Percentiles rank a stretch among this genome's conserved stretches.
Conservation (phyloP, 37 sponge, comb jelly and placozoan species). For the Oscarella lobularis region DNA sequence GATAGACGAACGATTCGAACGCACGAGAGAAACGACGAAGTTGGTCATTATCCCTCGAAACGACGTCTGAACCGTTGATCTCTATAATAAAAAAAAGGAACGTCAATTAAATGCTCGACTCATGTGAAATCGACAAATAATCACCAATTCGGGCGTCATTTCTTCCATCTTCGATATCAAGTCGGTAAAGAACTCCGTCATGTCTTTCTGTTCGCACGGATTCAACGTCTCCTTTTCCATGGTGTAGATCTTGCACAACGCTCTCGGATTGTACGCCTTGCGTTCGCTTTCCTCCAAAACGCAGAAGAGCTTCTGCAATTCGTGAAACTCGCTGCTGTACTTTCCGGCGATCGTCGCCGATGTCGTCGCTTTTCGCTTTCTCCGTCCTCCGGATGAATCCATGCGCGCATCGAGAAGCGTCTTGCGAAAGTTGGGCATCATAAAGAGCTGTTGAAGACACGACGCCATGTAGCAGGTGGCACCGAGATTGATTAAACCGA, state of each 20-base stretch:
- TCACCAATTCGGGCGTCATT: conserved; percentile 1
- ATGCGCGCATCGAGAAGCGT: conserved; percentile 5
- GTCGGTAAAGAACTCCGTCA: conserved; percentile 30
- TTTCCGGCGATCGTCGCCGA: neutral
- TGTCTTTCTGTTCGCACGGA: conserved; percentile 20
- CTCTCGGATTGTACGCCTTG: conserved; percentile 1
- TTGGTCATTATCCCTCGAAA: conserved; percentile 16
- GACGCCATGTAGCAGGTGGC: conserved; percentile 29
- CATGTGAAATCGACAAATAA: neutral
- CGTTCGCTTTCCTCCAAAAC: conserved; percentile 6
- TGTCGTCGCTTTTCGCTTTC: too few species aligned
- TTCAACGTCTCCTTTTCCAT: conserved; percentile 13
- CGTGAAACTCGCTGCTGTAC: conserved; percentile 6
- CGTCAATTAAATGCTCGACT: too few species aligned
- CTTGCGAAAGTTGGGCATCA: conserved; percentile 14
- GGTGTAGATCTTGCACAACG: conserved; percentile 8
- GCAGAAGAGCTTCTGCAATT: conserved; percentile 14
- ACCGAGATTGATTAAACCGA: conserved; percentile 19
- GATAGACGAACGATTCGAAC: too few species aligned
- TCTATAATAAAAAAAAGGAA: neutral
- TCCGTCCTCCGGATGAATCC: neutral
- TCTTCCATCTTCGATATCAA: conserved; percentile 19
- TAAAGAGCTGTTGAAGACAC: conserved; percentile 19
- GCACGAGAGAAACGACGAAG: conserved; percentile 9
- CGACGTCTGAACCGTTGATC: conserved; percentile 6